Evolutionary conservation across 2,888 invertebrate genomes (phyloP).

Genomic region (Leucophora obtusa): DNA sequence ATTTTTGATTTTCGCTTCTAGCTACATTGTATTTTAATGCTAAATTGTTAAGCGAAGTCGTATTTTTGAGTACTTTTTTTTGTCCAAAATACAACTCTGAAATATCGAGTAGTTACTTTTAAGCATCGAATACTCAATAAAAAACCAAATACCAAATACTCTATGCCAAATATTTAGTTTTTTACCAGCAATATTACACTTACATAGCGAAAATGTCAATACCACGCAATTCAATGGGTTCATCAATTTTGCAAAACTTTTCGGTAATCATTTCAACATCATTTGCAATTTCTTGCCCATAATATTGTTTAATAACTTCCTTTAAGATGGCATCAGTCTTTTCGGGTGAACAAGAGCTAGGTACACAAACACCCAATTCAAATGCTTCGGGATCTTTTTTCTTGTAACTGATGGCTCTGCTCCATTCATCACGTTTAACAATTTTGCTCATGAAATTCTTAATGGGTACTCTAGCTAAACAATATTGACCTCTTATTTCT

Average conservation of each 20-base stretch:
- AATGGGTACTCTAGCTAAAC: slow-evolving; percentile 74
- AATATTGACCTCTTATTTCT: slow-evolving; percentile 77
- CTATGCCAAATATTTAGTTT: no score
- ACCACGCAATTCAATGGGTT: slow-evolving; percentile 70
- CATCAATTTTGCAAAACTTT: slow-evolving; percentile 72
- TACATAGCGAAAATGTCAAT: slow-evolving; percentile 77
- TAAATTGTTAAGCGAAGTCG: no score
- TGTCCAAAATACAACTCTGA: no score
- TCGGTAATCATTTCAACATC: slow-evolving; percentile 67
- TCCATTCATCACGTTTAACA: slow-evolving; percentile 65
- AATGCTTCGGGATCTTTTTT: slow-evolving; percentile 70
- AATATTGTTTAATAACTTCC: slow-evolving; percentile 65
- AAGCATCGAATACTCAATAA: no score
- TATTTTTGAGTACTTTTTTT: no score
- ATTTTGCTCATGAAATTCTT: slow-evolving; percentile 68
- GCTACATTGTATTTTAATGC: no score
- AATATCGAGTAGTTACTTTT: no score
- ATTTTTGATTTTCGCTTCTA: no score
- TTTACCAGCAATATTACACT: slow-evolving; percentile 67
- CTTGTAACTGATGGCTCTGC: slow-evolving; percentile 70
- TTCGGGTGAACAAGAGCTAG: slow-evolving; percentile 72
- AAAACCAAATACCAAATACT: no score
- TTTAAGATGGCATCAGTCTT: slow-evolving; percentile 70
- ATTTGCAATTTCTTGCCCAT: slow-evolving; percentile 50
- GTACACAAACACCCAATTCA: slow-evolving; percentile 76